Percentiles rank a stretch among this genome's conserved stretches.
Conservation (phyloP, 2,797 vertebrate genomes). For the Enteromius treurensis region DNA sequence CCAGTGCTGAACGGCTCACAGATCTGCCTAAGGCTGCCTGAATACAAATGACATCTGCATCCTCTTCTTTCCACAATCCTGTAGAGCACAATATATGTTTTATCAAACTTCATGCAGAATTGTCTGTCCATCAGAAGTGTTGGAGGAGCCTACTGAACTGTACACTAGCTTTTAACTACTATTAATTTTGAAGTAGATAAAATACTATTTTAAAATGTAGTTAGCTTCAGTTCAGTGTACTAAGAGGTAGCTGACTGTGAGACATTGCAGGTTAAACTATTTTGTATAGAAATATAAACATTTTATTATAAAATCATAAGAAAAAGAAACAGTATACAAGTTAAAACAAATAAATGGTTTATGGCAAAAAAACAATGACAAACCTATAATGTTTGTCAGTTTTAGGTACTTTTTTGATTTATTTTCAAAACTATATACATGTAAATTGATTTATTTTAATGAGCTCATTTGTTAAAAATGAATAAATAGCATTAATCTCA, state of each 20-base stretch:
- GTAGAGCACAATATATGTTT: neutral
- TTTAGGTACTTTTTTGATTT: no score
- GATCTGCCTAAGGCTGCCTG: constrained; percentile 46
- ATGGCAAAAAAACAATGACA: no score
- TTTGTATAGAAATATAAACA: neutral
- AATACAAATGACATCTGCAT: constrained; percentile 52
- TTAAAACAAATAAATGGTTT: neutral
- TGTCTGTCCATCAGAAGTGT: neutral
- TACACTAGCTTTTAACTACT: neutral
- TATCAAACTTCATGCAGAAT: neutral
- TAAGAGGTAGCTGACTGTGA: neutral
- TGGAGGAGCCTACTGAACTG: neutral
- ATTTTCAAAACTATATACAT: no score
- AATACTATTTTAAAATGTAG: neutral
- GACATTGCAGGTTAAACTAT: neutral
- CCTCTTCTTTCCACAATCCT: neutral
- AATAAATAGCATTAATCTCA: no score
- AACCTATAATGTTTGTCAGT: neutral
- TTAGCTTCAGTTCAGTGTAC: neutral
- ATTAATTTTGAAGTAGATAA: neutral
- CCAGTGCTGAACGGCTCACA: constrained; percentile 48
- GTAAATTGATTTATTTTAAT: no score
- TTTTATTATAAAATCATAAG: neutral
- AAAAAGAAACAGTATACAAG: neutral
- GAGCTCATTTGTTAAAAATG: no score